Conservation (phyloP, 2,113 vertebrate genomes). For the Ammodramus savannarum region DNA sequence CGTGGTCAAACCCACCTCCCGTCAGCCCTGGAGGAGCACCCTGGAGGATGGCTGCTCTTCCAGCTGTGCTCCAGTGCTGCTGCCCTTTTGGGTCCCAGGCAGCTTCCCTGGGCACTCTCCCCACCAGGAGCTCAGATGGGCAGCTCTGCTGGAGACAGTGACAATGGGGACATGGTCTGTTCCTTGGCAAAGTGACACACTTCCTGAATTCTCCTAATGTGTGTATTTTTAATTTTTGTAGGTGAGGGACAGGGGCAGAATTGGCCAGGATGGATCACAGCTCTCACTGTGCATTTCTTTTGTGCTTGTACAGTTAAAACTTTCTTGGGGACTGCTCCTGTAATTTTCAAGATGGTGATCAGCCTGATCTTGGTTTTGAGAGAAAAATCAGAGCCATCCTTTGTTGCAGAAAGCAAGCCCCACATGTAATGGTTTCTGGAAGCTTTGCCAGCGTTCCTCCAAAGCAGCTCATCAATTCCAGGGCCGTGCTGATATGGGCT, state of each 20-base stretch:
- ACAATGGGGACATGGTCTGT: background rate
- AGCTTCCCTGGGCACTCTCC: background rate
- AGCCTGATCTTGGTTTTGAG: background rate
- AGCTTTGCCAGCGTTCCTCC: background rate
- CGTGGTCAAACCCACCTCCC: background rate
- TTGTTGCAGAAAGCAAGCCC: background rate
- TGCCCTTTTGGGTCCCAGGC: background rate
- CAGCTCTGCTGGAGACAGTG: background rate
- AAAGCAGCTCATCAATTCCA: background rate
- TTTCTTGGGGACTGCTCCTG: background rate
- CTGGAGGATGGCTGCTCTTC: accelerated
- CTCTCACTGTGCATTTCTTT: background rate
- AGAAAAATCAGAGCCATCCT: background rate
- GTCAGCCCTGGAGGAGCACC: accelerated
- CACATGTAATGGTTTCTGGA: background rate
- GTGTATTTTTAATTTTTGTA: background rate
- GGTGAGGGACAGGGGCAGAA: background rate
- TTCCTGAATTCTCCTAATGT: background rate
- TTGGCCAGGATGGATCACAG: background rate
- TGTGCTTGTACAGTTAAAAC: background rate
- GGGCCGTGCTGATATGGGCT: background rate
- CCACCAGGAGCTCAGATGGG: background rate
- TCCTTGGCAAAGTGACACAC: background rate
- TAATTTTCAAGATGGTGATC: background rate
- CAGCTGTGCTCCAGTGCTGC: background rate